Conservation (phyloP, 92 coral and sea anemone genomes). For the Phymanthus crucifer region DNA sequence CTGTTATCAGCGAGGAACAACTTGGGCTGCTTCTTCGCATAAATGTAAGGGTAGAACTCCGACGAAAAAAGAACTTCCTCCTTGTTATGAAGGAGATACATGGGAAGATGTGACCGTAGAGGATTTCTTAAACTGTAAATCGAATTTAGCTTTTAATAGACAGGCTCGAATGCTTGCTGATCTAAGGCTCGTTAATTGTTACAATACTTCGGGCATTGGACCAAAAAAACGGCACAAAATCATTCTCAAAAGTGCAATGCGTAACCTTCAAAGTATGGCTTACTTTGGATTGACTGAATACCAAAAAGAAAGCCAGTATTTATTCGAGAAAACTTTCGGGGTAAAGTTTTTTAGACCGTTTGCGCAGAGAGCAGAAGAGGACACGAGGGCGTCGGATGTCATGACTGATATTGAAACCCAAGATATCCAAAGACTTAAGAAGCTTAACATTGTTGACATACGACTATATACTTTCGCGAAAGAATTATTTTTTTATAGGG, state of each 20-base stretch:
- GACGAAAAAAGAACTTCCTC: slow-evolving; percentile 69
- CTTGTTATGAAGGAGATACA: slow-evolving; percentile 72
- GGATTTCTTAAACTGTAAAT: slow-evolving; percentile 66
- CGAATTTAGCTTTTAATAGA: slow-evolving; percentile 86
- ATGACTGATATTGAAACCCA: slow-evolving; percentile 26
- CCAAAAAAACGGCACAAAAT: slow-evolving; percentile 61
- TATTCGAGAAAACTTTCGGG: slow-evolving; percentile 91
- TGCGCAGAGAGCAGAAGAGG: slow-evolving; percentile 59
- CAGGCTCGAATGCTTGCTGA: slow-evolving; percentile 92
- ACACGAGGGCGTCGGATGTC: slow-evolving; percentile 67
- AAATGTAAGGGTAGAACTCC: slow-evolving; percentile 74
- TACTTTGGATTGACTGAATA: slow-evolving; percentile 90
- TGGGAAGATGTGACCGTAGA: slow-evolving; percentile 76
- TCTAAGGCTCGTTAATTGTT: slow-evolving; percentile 75
- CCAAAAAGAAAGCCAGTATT: slow-evolving; percentile 86
- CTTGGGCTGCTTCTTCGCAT: slow-evolving; percentile 78
- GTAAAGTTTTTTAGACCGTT: slow-evolving; percentile 68
- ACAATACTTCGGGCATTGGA: slow-evolving; percentile 56
- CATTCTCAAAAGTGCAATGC: slow-evolving; percentile 79
- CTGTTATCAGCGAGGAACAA: slow-evolving; percentile 86
- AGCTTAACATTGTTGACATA: slow-evolving; percentile 66
- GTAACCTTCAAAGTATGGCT: slow-evolving; percentile 77
- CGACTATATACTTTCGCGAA: slow-evolving; percentile 81
- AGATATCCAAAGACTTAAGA: slow-evolving; percentile 38
- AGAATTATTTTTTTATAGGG: slow-evolving; percentile 74